Percentiles rank a stretch among this genome's conserved stretches.
Evolutionary conservation across 2,113 vertebrate species (phyloP).

Genomic region (Rhodinocichla rosea): DNA sequence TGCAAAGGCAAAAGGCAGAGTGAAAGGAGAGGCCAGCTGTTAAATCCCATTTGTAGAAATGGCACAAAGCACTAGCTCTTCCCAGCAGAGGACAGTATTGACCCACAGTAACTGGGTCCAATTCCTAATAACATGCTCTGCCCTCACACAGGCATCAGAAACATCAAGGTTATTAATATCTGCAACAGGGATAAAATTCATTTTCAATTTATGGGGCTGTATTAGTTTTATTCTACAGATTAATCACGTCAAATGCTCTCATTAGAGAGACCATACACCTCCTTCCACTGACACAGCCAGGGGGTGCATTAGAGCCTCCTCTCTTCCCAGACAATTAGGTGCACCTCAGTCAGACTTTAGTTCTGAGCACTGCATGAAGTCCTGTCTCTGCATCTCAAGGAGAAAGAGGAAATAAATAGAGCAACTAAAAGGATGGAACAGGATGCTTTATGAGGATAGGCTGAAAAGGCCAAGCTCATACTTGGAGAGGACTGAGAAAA

Average conservation of each 20-base stretch:
- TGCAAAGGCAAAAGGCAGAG: background rate
- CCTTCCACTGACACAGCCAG: background rate
- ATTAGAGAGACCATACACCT: background rate
- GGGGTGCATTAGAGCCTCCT: background rate
- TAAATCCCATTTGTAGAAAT: background rate
- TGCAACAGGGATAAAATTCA: background rate
- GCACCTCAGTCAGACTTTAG: background rate
- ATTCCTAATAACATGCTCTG: background rate
- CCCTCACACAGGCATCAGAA: background rate
- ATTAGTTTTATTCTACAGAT: background rate
- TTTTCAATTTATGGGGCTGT: background rate
- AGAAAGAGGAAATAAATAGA: background rate
- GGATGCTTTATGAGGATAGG: background rate
- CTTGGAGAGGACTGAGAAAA: background rate
- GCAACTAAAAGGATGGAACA: background rate
- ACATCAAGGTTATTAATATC: background rate
- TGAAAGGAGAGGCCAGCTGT: background rate
- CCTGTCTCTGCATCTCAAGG: background rate
- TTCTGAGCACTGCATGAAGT: background rate
- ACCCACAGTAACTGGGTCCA: background rate
- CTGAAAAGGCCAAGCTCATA: background rate
- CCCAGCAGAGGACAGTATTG: conserved; percentile 42
- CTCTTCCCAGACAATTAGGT: background rate
- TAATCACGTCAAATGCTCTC: background rate
- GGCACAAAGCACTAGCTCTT: background rate